Base-by-base conservation (phyloP, 2,113 vertebrate species). In the Bubo bubo region DNA sequence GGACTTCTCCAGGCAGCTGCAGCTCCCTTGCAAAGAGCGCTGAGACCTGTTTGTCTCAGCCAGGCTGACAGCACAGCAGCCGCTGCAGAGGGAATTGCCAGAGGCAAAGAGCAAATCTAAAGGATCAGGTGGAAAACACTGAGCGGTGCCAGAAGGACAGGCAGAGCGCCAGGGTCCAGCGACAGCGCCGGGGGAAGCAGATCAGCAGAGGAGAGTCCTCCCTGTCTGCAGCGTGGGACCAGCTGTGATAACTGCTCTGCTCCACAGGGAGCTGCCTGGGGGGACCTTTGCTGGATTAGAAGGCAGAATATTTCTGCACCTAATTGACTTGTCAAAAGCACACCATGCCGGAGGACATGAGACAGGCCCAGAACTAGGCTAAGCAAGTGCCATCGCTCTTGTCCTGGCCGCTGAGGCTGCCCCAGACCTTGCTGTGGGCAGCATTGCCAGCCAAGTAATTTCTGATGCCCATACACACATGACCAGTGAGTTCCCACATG, bases 11-110 rank as follows among this genome's bases (percentile, higher is more conserved):
- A 52, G 41, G 60, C 64, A 71, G 63, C 56, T 20, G 15, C 2
- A 0, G 18, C 49, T 50, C 53, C 50, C 12, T 55, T 12, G 30
- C 64, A 28, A 45, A 32, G 9, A 58, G 53, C 0, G 0, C 1
- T 1, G 16, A 39, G 55, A 72, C 16, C 35, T 0, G 0, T 11
- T 63, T 7, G 2, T 26, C 50, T 86, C 72, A 59, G 63, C 8
- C 63, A 23, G 63, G 37, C 60, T 89, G 84, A 52, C 49, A 52
- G 47, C 79, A 18, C 22, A 52, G 92, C 71, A 53, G 21, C 6
- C 4, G 8, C 59, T 73, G 63, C 9, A 39, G 49, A 79, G 58
- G 52, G 85, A n/a, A 66, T 58, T 83, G 85, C 84, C 1, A 1
- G 49, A 82, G 90, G 87, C 85, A 76, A 76, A 72, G 53, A 73